A percentile compares a stretch with the other conserved stretches of the same genome.
Conservation (phyloP, 2,797 vertebrate species). For the Lates japonicus region DNA sequence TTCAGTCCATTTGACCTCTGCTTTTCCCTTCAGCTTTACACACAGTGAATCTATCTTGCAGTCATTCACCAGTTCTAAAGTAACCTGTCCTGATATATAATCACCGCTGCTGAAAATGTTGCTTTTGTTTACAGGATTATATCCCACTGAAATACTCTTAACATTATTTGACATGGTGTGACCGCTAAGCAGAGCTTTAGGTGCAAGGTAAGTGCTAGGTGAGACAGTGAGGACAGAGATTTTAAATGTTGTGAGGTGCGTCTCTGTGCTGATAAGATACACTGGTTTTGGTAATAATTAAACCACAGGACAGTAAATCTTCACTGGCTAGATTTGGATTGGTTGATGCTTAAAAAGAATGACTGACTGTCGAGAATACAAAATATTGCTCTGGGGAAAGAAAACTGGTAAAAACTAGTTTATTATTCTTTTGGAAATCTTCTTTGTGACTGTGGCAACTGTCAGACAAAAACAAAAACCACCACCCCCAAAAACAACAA, state of each 20-base stretch:
- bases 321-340: neutral
- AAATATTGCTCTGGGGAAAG: neutral
- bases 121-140: conserved; percentile 63
- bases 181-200: neutral
- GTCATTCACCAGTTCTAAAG: conserved; percentile 65
- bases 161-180: conserved; percentile 61
- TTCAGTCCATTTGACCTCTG: conserved; percentile 64
- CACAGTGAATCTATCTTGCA: conserved; percentile 63
- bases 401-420: neutral
- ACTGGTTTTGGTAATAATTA: conserved; percentile 48
- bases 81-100: conserved; percentile 66
- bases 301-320: conserved; percentile 11
- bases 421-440: no score
- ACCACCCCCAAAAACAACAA: no score
- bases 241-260: conserved; percentile 1
- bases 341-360: neutral
- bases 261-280: neutral
- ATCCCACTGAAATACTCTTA: conserved; percentile 70
- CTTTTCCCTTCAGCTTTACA: conserved; percentile 82
- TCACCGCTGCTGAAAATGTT: conserved; percentile 73
- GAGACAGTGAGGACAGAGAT: neutral
- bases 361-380: neutral
- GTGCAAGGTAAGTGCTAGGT: neutral
- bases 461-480: no score
- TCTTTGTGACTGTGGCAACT: no score